A percentile compares a stretch with the other conserved stretches of the same genome.
Conservation (phyloP, 2,888 invertebrate species). For the Globia sparganii region DNA sequence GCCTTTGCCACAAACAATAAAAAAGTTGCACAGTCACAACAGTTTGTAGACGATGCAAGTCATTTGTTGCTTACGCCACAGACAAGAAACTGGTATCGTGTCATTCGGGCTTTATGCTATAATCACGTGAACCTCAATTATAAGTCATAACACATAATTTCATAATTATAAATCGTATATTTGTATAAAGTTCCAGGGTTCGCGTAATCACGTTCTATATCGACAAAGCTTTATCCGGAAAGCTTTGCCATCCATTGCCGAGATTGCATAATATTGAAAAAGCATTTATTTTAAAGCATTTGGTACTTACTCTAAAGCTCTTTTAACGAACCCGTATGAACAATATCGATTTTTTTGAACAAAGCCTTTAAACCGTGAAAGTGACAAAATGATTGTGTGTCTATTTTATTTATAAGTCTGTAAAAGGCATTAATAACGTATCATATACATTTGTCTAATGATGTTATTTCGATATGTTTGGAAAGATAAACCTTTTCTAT, state of each 20-base stretch:
- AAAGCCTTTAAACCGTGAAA: slow-evolving; percentile 4
- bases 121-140: neutral
- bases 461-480: slow-evolving; percentile 1
- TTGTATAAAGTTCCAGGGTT: neutral
- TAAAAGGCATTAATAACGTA: neutral
- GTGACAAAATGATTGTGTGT: slow-evolving; percentile 4
- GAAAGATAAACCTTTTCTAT: neutral
- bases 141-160: neutral
- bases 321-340: neutral
- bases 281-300: neutral
- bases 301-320: neutral
- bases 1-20: neutral
- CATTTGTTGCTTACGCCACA: neutral
- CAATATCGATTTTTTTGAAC: neutral
- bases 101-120: neutral
- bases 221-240: neutral
- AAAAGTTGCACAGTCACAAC: neutral
- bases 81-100: neutral
- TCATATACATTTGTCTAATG: neutral
- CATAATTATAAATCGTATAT: neutral
- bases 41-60: neutral
- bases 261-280: slow-evolving; percentile 3
- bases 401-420: neutral
- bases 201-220: neutral
- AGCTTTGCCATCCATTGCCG: slow-evolving; percentile 15